phyloP scores from a whole-genome alignment of 2,888 invertebrate species.

The Conistra vaccinii region DNA sequence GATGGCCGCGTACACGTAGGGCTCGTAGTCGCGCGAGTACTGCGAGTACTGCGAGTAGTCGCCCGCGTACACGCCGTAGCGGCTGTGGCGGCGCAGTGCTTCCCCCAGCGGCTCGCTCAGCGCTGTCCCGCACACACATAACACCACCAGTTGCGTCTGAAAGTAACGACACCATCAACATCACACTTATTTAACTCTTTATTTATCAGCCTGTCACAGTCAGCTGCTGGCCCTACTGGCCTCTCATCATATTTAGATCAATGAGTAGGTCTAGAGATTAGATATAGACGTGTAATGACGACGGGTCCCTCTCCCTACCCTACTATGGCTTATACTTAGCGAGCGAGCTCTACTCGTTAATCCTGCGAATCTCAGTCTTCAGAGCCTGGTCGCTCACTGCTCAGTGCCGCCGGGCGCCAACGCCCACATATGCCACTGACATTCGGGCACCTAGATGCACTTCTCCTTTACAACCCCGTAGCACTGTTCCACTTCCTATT shows the following conservation, averaged over 20 bases:
- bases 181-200: background rate
- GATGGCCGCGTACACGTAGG: slow-evolving; percentile 80
- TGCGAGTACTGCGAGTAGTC: slow-evolving; percentile 66
- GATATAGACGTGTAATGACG: background rate
- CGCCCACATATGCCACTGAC: background rate
- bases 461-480: background rate
- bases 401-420: too few relatives aligned
- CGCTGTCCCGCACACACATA: slow-evolving; percentile 67
- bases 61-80: slow-evolving; percentile 72
- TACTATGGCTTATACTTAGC: background rate
- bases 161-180: slow-evolving; percentile 30
- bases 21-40: slow-evolving; percentile 75
- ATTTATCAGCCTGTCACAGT: background rate
- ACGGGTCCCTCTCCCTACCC: background rate
- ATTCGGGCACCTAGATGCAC: background rate
- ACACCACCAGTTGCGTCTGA: slow-evolving; percentile 74
- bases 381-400: background rate
- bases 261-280: background rate
- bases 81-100: slow-evolving; percentile 72
- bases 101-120: slow-evolving; percentile 68
- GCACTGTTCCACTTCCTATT: slow-evolving; percentile 17
- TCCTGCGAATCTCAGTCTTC: background rate
- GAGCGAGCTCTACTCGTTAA: background rate
- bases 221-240: too few relatives aligned
- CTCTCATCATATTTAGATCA: background rate